phyloP scores from a whole-genome alignment of 2,113 vertebrate species.

The human region DNA sequence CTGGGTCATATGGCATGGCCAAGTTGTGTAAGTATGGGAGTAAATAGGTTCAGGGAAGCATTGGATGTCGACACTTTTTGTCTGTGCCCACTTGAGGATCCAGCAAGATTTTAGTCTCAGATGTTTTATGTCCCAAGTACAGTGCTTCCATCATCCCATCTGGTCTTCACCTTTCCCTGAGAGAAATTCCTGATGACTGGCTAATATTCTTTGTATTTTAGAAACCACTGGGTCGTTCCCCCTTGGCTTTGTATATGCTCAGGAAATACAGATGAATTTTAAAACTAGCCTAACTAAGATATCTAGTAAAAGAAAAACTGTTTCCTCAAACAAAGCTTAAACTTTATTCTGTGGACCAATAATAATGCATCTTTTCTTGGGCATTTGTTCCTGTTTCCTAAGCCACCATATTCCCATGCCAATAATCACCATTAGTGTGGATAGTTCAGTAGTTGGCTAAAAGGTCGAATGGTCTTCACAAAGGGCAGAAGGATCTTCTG shows the following conservation, averaged over 20 bases:
- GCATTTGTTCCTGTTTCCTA: background rate
- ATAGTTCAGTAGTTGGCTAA: background rate
- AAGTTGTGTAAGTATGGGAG: background rate
- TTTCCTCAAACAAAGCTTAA: background rate
- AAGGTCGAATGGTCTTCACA: background rate
- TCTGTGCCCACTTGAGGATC: background rate
- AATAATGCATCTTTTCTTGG: background rate
- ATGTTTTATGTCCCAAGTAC: fast-evolving
- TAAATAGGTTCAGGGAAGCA: background rate
- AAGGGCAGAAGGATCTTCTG: background rate
- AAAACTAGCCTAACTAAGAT: background rate
- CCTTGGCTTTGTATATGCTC: background rate
- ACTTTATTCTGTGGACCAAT: background rate
- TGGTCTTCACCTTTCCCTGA: background rate
- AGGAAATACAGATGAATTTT: background rate
- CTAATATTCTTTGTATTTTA: background rate
- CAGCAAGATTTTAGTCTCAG: background rate
- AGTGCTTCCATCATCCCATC: too few species aligned
- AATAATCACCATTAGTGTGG: background rate
- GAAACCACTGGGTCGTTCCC: background rate
- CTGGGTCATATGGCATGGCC: background rate
- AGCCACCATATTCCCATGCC: background rate
- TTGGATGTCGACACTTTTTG: background rate
- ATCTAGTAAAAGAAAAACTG: background rate
- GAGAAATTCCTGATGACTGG: background rate